phyloP scores from a whole-genome alignment of 2,113 vertebrate genomes.

The Zosterops hypoxanthus region DNA sequence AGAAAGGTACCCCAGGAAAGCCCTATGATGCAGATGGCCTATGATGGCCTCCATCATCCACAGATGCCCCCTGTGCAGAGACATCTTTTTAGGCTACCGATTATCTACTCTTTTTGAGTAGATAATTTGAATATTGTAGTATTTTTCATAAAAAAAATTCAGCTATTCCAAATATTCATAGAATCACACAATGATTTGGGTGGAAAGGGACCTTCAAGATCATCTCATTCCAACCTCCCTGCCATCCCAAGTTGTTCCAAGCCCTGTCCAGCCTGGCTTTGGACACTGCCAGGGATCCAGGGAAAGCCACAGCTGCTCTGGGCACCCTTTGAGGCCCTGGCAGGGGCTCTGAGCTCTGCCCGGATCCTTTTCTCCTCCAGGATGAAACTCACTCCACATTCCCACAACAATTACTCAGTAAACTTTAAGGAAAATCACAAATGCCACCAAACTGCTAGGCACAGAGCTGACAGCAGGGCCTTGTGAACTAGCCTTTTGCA shows the following conservation, averaged over 20 bases:
- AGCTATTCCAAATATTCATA: accelerated
- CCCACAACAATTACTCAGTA: background rate
- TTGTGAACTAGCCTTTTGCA: background rate
- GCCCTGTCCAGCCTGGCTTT: accelerated
- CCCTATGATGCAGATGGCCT: accelerated
- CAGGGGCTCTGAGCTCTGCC: background rate
- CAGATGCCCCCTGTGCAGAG: too few relatives aligned
- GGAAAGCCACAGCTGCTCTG: background rate
- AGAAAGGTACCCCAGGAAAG: background rate
- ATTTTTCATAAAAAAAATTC: background rate
- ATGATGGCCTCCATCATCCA: background rate
- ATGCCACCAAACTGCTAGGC: background rate
- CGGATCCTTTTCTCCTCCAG: background rate
- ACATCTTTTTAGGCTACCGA: background rate
- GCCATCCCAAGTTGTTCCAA: accelerated
- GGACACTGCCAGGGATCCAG: background rate
- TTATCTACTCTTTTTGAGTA: background rate
- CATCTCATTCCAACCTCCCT: background rate
- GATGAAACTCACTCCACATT: background rate
- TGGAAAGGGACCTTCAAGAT: background rate
- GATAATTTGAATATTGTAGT: background rate
- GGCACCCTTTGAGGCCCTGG: background rate
- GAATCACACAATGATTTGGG: background rate
- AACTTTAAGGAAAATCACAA: background rate
- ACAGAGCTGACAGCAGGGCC: background rate